A percentile compares a stretch with the other conserved stretches of the same genome.
phyloP scores from a whole-genome alignment of 2,113 vertebrate species.

The Ranitomeya variabilis region DNA sequence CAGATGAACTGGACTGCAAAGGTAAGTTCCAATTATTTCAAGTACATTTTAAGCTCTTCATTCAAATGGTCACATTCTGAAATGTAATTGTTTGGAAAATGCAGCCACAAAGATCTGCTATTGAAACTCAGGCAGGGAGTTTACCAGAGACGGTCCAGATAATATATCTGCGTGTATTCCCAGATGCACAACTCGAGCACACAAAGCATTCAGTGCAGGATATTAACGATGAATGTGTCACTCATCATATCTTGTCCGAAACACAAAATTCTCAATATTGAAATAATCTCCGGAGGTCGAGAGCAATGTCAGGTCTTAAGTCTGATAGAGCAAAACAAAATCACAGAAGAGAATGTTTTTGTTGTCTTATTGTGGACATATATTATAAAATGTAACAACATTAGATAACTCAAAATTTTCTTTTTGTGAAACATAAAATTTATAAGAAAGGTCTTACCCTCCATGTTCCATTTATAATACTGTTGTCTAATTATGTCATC shows the following conservation, averaged over 20 bases:
- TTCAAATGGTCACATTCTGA: slow-evolving; percentile 26
- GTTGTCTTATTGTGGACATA: neutral
- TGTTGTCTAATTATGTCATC: no score
- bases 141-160: slow-evolving; percentile 13
- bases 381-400: neutral
- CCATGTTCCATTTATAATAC: no score
- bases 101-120: slow-evolving; percentile 1
- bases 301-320: neutral
- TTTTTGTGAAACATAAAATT: no score
- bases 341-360: neutral
- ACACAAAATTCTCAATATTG: slow-evolving; percentile 13
- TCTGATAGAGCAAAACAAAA: neutral
- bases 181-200: neutral
- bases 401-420: no score
- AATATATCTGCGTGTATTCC: neutral
- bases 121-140: neutral
- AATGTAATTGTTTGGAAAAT: slow-evolving; percentile 53
- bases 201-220: neutral
- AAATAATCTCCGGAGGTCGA: slow-evolving; percentile 37
- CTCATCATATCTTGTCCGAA: slow-evolving; percentile 3
- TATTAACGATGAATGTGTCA: slow-evolving; percentile 32
- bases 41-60: neutral
- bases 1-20: slow-evolving; percentile 91
- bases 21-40: slow-evolving; percentile 74
- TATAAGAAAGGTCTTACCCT: no score